Evolutionary conservation across 2,113 vertebrate genomes (phyloP).

Genomic region (Sander lucioperca): DNA sequence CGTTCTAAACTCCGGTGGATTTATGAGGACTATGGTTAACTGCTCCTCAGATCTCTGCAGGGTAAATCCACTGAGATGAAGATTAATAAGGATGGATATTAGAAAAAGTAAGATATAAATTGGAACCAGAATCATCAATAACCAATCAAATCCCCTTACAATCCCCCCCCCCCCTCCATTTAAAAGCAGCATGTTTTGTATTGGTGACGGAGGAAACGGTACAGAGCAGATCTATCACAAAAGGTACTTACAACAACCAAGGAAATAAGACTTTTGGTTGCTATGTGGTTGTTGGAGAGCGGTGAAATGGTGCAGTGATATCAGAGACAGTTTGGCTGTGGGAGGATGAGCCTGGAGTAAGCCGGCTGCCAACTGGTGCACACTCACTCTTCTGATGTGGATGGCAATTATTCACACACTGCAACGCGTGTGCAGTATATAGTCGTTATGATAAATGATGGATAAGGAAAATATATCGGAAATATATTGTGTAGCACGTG

Average conservation of each 20-base stretch:
- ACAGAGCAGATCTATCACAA: background rate
- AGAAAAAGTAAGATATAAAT: too few species aligned
- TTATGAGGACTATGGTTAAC: too few species aligned
- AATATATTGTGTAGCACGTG: background rate
- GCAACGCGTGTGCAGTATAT: background rate
- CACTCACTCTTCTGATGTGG: background rate
- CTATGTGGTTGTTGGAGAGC: too few species aligned
- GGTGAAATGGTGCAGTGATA: background rate
- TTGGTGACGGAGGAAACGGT: background rate
- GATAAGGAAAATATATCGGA: background rate
- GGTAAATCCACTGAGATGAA: too few species aligned
- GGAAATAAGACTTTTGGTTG: background rate
- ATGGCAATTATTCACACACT: background rate
- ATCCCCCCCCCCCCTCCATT: background rate
- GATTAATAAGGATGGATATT: too few species aligned
- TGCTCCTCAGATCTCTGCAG: too few species aligned
- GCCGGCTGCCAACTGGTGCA: constrained; percentile 17
- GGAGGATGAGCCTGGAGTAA: constrained; percentile 21
- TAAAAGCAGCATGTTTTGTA: background rate
- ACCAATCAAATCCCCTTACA: background rate
- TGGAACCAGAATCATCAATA: background rate
- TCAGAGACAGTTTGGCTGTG: constrained; percentile 30
- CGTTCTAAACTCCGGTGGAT: too few species aligned
- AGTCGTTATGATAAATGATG: background rate
- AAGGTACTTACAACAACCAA: background rate